These are phyloP conservation scores for Pristionchus fissidentatus DNA, from an alignment of 2,888 invertebrate genomes.

Conservation along the genomic window DNA sequence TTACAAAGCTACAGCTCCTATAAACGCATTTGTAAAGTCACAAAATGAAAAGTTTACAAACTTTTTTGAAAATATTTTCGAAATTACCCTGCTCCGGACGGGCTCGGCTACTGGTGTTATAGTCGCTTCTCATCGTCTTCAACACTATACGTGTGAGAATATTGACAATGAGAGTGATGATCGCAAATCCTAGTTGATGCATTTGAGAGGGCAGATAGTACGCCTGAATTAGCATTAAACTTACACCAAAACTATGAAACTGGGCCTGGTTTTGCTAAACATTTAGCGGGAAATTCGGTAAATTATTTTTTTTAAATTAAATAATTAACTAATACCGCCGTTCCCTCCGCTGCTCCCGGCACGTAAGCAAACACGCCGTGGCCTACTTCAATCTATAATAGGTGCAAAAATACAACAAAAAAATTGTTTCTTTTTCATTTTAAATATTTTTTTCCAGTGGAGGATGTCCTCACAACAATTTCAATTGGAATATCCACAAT, in stretches of 20 bases:
- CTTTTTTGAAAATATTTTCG: neutral
- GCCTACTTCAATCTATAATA: conserved; percentile 2
- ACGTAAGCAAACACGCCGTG: neutral
- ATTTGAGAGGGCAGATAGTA: neutral
- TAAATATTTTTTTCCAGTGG: neutral
- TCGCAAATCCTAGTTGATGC: neutral
- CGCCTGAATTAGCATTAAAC: neutral
- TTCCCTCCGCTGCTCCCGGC: neutral
- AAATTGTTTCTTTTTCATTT: neutral
- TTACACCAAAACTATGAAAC: neutral
- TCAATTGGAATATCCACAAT: too few species aligned
- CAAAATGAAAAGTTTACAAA: neutral
- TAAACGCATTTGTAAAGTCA: too few species aligned
- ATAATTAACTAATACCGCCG: neutral
- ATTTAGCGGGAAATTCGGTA: neutral
- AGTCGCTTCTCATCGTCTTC: neutral
- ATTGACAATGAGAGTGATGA: neutral
- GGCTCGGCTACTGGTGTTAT: neutral
- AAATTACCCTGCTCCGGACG: conserved; percentile 15
- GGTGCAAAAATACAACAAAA: neutral
- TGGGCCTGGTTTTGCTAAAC: neutral
- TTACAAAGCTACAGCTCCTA: too few species aligned
- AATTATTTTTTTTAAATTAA: too few species aligned
- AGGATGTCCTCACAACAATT: neutral
- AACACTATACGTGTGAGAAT: neutral